Base-by-base conservation (phyloP, 1,140 invertebrate genomes). In the Papilio polytes region DNA sequence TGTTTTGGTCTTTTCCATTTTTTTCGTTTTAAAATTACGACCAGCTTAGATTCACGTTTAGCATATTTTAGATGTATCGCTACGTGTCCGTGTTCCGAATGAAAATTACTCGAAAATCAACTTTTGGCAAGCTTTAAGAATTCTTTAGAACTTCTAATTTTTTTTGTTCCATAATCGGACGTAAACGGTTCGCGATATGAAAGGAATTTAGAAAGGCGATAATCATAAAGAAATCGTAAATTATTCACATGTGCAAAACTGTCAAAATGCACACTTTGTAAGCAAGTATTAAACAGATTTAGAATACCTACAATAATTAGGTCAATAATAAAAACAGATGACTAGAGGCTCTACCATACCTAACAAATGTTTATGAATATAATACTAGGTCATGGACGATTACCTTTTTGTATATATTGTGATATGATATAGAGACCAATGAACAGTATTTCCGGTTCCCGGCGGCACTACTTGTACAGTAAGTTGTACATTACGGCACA, bases 1-100 rank as follows among this genome's bases (percentile, higher is more conserved):
- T 85, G 90, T 92, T 92, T 91, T 53, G 80, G 74, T 83, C 36
- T 91, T 88, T 86, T 85, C 84, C 81, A 84, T 88, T 86, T 85
- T 89, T 86, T 53, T 56, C 74, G 85, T 82, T 77, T 63, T 78
- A 15, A 78, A 78, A 63, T 78, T 20, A 78, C 53, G 53, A 78
- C 20, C 36, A n/a, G 31, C 48, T 59, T 36, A 66, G 77, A 36
- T 12, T 3, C 46, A 76, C 46, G 56, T 46, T 85, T 83, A 80
- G 66, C 66, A 80, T 81, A 81, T 83, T 81, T 82, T 76, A 73
- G 63, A 81, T 77, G 26, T 56, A 56, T 31, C 8, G 12, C 26
- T 36, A 56, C 51, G 44, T 46, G 36, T 36, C 26, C 36, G 77
- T 63, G 53, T 22, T 22, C 15, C 13, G 36, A 78, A 63, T 78